These are phyloP conservation scores for Thyatira batis DNA, from an alignment of 2,888 invertebrate species.

Conservation along the genomic window DNA sequence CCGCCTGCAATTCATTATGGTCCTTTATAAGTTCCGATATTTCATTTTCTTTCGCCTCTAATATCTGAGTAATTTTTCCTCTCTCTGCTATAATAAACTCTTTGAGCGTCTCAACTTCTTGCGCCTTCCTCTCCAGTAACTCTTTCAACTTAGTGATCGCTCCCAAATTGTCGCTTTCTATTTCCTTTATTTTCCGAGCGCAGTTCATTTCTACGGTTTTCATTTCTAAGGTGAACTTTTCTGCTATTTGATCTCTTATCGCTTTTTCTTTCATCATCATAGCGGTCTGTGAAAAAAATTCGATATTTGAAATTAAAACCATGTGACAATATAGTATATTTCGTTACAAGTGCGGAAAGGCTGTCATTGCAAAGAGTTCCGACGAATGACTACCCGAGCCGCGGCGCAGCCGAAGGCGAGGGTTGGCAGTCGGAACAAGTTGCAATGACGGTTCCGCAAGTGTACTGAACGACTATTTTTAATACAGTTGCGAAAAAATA, in stretches of 20 bases:
- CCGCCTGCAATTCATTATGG: conserved; percentile 61
- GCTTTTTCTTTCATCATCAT: conserved; percentile 81
- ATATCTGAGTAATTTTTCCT: conserved; percentile 72
- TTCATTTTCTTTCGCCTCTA: conserved; percentile 78
- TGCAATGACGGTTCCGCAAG: too few species aligned
- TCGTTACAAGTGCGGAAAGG: too few species aligned
- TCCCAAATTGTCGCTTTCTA: conserved; percentile 75
- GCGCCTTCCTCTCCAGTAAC: conserved; percentile 75
- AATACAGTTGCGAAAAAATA: too few species aligned
- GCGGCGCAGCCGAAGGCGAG: too few species aligned
- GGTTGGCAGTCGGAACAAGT: too few species aligned
- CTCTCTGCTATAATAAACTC: conserved; percentile 78
- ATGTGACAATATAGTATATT: too few species aligned
- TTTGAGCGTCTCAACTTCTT: conserved; percentile 78
- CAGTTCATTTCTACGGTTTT: conserved; percentile 82
- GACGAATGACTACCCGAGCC: too few species aligned
- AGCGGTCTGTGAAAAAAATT: conserved; percentile 60
- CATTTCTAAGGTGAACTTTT: conserved; percentile 84
- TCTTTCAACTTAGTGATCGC: conserved; percentile 73
- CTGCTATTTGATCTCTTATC: conserved; percentile 86
- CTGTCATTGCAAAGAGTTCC: too few species aligned
- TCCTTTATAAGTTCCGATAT: conserved; percentile 72
- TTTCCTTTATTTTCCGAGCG: conserved; percentile 70
- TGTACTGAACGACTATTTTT: too few species aligned
- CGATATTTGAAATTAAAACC: too few species aligned